Evolutionary conservation across 2,888 invertebrate species (phyloP).

Genomic region (Habrosyne pyritoides): DNA sequence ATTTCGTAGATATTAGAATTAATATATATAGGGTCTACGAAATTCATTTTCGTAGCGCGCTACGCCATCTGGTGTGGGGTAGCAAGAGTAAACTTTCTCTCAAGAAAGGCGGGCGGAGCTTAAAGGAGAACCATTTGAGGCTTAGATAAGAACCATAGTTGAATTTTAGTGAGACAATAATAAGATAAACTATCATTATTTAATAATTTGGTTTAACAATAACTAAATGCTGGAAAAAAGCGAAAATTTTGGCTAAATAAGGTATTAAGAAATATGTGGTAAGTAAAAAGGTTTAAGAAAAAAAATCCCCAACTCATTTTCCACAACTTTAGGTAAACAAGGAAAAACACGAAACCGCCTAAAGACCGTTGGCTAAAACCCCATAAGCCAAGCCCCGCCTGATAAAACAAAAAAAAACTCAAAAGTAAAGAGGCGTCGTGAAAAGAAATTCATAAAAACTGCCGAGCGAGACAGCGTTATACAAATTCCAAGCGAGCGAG

Average conservation of each 20-base stretch:
- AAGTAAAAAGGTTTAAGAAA: conserved; percentile 14
- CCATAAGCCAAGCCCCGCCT: conserved; percentile 78
- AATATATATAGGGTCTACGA: not conserved
- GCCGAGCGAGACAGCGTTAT: conserved; percentile 55
- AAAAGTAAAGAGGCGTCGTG: conserved; percentile 76
- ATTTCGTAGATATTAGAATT: not conserved
- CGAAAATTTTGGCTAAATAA: too few relatives aligned
- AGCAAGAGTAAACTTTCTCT: conserved; percentile 44
- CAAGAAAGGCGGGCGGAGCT: conserved; percentile 20
- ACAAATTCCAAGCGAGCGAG: conserved; percentile 52
- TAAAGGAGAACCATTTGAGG: conserved; percentile 25
- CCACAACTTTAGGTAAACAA: conserved; percentile 63
- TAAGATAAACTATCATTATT: conserved; percentile 7
- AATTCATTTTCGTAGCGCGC: conserved; percentile 30
- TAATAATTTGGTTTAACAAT: not conserved
- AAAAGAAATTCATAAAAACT: conserved; percentile 75
- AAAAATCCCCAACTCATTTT: conserved; percentile 31
- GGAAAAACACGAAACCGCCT: conserved; percentile 57
- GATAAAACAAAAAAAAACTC: conserved; percentile 73
- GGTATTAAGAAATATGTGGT: not conserved
- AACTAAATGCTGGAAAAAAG: not conserved
- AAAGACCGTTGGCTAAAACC: conserved; percentile 71
- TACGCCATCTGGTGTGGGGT: conserved; percentile 78
- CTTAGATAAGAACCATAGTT: conserved; percentile 34
- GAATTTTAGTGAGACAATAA: conserved; percentile 14